These are phyloP conservation scores for Phasia obesa DNA, from an alignment of 2,888 invertebrate species.

Conservation along the genomic window DNA sequence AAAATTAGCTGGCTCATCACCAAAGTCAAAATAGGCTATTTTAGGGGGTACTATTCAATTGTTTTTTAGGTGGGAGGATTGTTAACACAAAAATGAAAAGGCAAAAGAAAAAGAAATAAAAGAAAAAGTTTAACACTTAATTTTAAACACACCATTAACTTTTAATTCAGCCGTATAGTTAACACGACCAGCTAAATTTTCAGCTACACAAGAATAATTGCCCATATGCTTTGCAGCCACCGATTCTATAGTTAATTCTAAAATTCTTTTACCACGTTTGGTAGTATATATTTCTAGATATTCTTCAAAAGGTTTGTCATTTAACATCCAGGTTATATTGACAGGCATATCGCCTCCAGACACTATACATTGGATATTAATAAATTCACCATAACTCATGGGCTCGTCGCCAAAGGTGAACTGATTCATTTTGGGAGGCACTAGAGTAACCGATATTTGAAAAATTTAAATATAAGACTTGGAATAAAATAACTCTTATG, in stretches of 20 bases:
- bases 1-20: conserved; percentile 86
- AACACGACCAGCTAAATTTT: conserved; percentile 88
- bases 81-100: not conserved
- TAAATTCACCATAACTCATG: conserved; percentile 87
- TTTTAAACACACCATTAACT: conserved; percentile 86
- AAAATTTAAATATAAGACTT: no score
- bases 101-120: conserved; percentile 44
- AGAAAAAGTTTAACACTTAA: conserved; percentile 9
- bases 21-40: conserved; percentile 88
- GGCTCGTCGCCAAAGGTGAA: conserved; percentile 90
- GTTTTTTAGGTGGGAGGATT: not conserved
- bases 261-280: conserved; percentile 83
- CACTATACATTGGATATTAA: conserved; percentile 83
- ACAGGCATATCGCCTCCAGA: conserved; percentile 85
- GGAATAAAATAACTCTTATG: no score
- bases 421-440: conserved; percentile 89
- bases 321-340: conserved; percentile 85
- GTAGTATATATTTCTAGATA: conserved; percentile 81
- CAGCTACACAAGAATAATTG: conserved; percentile 89
- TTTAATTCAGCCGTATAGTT: conserved; percentile 87
- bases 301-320: conserved; percentile 82
- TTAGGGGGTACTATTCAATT: conserved; percentile 86
- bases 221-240: conserved; percentile 88
- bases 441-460: no score
- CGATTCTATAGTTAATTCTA: conserved; percentile 86